These are phyloP conservation scores for Chesias legatella DNA, from an alignment of 2,888 invertebrate species.

Conservation along the genomic window DNA sequence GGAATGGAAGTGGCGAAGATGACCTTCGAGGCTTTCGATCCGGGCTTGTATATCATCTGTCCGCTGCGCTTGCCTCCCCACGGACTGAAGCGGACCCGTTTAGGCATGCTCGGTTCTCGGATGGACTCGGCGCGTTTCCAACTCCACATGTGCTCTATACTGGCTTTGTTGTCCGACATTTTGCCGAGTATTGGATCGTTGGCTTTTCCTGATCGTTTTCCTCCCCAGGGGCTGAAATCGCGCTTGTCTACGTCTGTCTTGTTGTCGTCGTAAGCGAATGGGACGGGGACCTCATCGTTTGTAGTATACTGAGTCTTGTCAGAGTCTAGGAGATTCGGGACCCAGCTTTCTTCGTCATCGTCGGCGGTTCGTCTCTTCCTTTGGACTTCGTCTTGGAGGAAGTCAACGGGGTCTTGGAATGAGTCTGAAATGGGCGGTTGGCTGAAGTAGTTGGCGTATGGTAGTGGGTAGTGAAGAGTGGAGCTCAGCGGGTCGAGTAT, in stretches of 20 bases:
- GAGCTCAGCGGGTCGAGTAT: constrained; percentile 43
- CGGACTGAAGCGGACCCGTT: constrained; percentile 69
- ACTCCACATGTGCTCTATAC: constrained; percentile 57
- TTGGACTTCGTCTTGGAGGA: constrained; percentile 25
- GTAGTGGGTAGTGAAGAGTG: constrained; percentile 41
- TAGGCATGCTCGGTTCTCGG: constrained; percentile 71
- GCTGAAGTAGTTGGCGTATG: constrained; percentile 49
- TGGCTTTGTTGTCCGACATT: background rate
- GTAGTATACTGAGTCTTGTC: constrained; percentile 46
- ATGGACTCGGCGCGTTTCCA: constrained; percentile 59
- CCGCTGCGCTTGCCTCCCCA: constrained; percentile 74
- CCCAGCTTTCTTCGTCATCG: constrained; percentile 44
- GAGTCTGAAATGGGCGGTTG: constrained; percentile 30
- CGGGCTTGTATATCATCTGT: constrained; percentile 62
- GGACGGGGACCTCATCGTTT: constrained; percentile 37
- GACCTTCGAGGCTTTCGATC: constrained; percentile 52
- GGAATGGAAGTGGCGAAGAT: constrained; percentile 62
- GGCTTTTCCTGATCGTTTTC: constrained; percentile 41
- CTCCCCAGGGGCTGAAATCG: constrained; percentile 74
- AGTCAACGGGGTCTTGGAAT: constrained; percentile 31
- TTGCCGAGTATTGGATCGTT: no score
- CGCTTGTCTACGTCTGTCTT: constrained; percentile 48
- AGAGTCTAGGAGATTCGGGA: constrained; percentile 46
- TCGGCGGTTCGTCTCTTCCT: constrained; percentile 38
- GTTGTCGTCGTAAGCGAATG: constrained; percentile 44